Evolutionary conservation across 2,113 vertebrate species (phyloP).

Genomic region (Aramus guarauna): DNA sequence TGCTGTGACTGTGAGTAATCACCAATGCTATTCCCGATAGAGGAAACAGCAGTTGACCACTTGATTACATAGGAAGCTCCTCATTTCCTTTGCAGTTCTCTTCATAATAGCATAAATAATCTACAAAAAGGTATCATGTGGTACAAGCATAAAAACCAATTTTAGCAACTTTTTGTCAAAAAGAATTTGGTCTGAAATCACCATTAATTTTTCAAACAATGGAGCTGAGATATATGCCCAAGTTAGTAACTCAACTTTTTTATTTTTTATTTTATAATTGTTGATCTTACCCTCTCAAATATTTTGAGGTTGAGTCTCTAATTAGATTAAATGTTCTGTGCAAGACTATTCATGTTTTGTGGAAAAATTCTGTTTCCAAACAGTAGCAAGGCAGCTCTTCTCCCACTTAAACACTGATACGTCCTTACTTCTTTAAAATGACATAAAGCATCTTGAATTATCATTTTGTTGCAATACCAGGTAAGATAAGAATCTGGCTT

Average conservation of each 20-base stretch:
- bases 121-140: neutral
- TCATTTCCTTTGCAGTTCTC: conserved; percentile 53
- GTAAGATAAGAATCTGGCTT: neutral
- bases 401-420: neutral
- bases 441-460: neutral
- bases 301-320: neutral
- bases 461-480: neutral
- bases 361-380: neutral
- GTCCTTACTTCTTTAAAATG: neutral
- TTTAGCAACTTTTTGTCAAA: neutral
- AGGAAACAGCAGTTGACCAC: conserved; percentile 49
- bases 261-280: neutral
- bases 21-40: neutral
- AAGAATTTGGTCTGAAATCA: neutral
- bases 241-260: neutral
- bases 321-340: neutral
- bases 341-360: neutral
- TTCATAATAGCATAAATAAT: conserved; percentile 13
- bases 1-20: neutral
- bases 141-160: neutral
- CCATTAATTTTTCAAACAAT: neutral
- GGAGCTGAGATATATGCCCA: neutral
- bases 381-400: neutral
- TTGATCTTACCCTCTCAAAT: neutral
- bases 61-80: conserved; percentile 59